Conservation (phyloP, 2,797 vertebrate genomes). For the Siniperca obscura region DNA sequence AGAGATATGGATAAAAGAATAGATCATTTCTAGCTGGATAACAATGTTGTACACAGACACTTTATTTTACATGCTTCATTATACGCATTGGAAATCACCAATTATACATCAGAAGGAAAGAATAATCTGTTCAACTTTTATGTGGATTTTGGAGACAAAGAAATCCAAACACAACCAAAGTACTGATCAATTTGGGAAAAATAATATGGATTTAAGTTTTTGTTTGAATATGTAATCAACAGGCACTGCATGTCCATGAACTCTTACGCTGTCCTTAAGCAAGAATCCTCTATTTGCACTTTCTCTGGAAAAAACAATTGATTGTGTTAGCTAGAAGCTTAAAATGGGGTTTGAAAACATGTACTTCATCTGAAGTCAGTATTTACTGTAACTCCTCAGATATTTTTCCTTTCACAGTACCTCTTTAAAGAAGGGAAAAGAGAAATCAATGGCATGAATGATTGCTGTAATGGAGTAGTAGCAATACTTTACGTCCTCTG, state of each 20-base stretch:
- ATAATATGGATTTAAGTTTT: background rate
- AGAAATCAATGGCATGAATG: constrained; percentile 3
- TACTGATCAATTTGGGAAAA: background rate
- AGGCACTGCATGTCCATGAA: background rate
- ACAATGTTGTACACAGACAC: background rate
- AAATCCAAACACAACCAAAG: background rate
- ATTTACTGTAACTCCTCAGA: constrained; percentile 6
- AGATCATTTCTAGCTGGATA: background rate
- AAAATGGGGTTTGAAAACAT: constrained; percentile 8
- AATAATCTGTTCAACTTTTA: background rate
- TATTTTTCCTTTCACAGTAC: background rate
- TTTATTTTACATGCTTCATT: constrained; percentile 9
- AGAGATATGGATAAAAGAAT: constrained; percentile 19
- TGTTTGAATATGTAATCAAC: constrained; percentile 18
- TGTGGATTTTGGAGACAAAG: background rate
- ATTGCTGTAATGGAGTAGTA: background rate
- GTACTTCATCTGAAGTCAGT: background rate
- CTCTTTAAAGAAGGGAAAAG: background rate
- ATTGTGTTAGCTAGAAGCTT: constrained; percentile 22
- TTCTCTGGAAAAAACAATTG: constrained; percentile 11
- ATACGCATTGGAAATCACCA: background rate
- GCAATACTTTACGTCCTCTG: background rate
- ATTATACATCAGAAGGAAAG: background rate
- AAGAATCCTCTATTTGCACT: constrained; percentile 3
- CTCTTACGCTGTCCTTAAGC: background rate